These are phyloP conservation scores for Argya squamiceps DNA, from an alignment of 2,797 vertebrate species.

Conservation along the genomic window DNA sequence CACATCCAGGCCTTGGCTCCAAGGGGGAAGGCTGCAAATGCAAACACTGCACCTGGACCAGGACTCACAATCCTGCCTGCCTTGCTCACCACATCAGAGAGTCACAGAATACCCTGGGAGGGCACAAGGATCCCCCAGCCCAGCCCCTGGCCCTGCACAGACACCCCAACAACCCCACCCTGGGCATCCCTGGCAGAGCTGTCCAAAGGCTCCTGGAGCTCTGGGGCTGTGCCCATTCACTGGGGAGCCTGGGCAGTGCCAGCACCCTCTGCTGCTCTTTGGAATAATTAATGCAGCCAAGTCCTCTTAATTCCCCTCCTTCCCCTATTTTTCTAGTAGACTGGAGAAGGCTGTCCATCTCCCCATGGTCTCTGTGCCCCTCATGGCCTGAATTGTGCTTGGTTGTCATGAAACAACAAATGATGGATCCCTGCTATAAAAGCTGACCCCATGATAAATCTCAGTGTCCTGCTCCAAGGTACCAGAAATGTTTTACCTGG, in stretches of 20 bases:
- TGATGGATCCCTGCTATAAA: neutral
- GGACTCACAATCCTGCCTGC: neutral
- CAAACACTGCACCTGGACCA: neutral
- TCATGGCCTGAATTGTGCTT: neutral
- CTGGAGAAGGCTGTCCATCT: neutral
- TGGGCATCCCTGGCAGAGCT: neutral
- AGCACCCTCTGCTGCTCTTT: neutral
- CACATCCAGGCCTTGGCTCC: neutral
- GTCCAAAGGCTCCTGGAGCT: neutral
- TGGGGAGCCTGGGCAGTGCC: neutral
- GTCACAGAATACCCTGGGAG: neutral
- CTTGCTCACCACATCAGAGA: accelerated
- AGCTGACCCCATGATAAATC: neutral
- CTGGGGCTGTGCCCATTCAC: neutral
- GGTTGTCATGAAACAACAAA: neutral
- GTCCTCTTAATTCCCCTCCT: neutral
- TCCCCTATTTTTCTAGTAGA: neutral
- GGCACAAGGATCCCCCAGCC: accelerated
- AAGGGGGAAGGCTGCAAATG: neutral
- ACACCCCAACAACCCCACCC: neutral
- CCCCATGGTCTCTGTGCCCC: neutral
- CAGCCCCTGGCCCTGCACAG: accelerated
- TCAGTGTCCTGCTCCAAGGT: neutral
- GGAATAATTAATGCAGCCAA: neutral
- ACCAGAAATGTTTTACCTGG: neutral